Evolutionary conservation across 2,113 vertebrate species (phyloP).

Genomic region (Zeus faber): DNA sequence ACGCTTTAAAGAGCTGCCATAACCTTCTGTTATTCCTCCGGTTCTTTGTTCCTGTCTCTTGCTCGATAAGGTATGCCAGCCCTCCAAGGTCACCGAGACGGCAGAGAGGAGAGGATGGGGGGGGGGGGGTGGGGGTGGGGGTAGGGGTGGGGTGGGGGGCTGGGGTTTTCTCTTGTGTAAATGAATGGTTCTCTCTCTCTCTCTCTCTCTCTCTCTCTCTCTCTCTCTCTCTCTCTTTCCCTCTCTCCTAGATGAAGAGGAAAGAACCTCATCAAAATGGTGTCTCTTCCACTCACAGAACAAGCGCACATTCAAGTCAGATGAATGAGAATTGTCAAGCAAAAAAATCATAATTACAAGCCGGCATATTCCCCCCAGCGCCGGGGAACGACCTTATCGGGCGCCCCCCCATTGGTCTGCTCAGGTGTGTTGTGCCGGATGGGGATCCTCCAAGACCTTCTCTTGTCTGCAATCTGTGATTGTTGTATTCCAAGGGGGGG

Average conservation of each 20-base stretch:
- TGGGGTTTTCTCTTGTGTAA: constrained; percentile 65
- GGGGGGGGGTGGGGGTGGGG: constrained; percentile 5
- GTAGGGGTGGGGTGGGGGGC: constrained; percentile 1
- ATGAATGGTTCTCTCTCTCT: constrained; percentile 64
- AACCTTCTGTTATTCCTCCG: constrained; percentile 72
- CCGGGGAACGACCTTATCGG: constrained; percentile 62
- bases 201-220: background rate
- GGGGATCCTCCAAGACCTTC: constrained; percentile 62
- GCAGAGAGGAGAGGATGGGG: constrained; percentile 41
- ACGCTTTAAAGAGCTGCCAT: constrained; percentile 71
- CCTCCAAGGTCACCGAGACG: constrained; percentile 71
- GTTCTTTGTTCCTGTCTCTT: constrained; percentile 72
- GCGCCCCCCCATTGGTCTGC: constrained; percentile 57
- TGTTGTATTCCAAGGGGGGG: constrained; percentile 83
- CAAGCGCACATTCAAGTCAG: constrained; percentile 65
- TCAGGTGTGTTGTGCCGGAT: constrained; percentile 50
- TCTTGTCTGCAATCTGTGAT: constrained; percentile 75
- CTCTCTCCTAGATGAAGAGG: constrained; percentile 70
- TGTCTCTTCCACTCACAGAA: constrained; percentile 65
- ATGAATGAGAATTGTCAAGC: constrained; percentile 74
- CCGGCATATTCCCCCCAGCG: constrained; percentile 62
- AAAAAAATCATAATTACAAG: constrained; percentile 76
- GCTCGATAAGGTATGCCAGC: constrained; percentile 71
- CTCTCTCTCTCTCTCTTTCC: constrained; percentile 51
- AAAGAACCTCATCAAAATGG: constrained; percentile 75